Percentiles rank a stretch among this genome's conserved stretches.
phyloP scores from a whole-genome alignment of 2,797 vertebrate genomes.

The Mionectes olivaceus region DNA sequence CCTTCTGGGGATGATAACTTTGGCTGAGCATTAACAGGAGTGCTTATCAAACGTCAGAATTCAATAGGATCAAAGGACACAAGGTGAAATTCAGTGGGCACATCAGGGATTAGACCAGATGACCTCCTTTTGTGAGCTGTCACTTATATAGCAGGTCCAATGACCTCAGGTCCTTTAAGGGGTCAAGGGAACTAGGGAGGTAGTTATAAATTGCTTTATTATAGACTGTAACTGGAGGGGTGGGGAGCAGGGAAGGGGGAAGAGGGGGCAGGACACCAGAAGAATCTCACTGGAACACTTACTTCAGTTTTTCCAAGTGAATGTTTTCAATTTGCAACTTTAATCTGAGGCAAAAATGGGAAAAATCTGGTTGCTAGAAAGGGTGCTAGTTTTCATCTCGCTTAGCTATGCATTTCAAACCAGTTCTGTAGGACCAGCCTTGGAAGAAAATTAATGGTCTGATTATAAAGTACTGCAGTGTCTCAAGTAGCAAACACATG shows the following conservation, averaged over 20 bases:
- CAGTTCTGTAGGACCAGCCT: not conserved
- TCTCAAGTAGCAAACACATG: conserved; percentile 61
- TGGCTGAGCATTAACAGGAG: not conserved
- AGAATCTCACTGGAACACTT: not conserved
- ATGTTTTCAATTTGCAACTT: not conserved
- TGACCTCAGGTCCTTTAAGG: not conserved
- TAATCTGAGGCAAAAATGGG: not conserved
- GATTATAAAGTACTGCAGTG: conserved; percentile 31
- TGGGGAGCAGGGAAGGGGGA: rapidly evolving
- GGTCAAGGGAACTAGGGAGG: not conserved
- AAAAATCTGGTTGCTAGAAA: not conserved
- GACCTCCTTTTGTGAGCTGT: not conserved
- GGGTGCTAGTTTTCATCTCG: not conserved
- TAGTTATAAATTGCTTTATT: not conserved
- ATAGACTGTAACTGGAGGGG: not conserved
- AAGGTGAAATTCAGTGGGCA: not conserved
- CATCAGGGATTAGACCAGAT: not conserved
- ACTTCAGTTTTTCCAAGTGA: not conserved
- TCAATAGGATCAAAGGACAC: not conserved
- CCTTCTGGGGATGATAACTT: not conserved
- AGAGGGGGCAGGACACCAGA: not conserved
- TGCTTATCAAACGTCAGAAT: not conserved
- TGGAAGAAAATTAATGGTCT: conserved; percentile 67
- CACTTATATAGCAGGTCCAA: not conserved
- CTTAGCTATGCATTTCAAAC: conserved; percentile 33